Evolutionary conservation across 2,888 invertebrate genomes (phyloP), one percentile per base, ranked within the genome.

Genomic region (Chesias legatella): DNA sequence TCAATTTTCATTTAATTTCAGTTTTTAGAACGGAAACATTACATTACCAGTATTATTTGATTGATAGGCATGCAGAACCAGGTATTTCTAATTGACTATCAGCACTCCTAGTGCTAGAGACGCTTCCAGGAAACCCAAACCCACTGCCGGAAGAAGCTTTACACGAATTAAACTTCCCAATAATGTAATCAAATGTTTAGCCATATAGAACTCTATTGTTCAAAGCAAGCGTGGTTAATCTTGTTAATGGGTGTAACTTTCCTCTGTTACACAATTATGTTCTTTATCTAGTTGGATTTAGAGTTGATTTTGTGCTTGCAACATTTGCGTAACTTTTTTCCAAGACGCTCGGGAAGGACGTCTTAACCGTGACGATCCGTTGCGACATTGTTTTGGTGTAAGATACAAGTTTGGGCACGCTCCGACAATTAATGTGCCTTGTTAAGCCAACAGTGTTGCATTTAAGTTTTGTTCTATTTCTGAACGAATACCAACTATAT

Each of bases 151-250:
- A 44, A 44, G 25, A 33, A 10, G 9, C 20, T 33, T 22, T 33
- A 28, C 35, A 25, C 31, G 35, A 31, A 22, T 28, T 32, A 32
- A 39, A 49, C 56, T 56, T 50, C 51, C 56, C 41, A 56, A 60
- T 56, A 61, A 54, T 40, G 45, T 50, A 59, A 57, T 59, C 61
- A 62, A 66, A 59, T 47, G 53, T 49, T 51, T 43, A 56, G 48
- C 54, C 56, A 53, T 48, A 54, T 52, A 60, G 58, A 69, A 67
- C 63, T 58, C 58, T 52, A 62, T 58, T 62, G 62, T 70, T 73
- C 58, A 59, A 57, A 67, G 64, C 69, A 65, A 77, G 76, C 80
- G 70, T 79, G 56, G 73, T 73, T 73, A 80, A 80, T 74, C 71
- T 54, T 59, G 59, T 63, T 78, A 80, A 79, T 72, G 52, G 64